phyloP scores from a whole-genome alignment of 2,113 vertebrate species.

The Grammomys dolichurus region DNA sequence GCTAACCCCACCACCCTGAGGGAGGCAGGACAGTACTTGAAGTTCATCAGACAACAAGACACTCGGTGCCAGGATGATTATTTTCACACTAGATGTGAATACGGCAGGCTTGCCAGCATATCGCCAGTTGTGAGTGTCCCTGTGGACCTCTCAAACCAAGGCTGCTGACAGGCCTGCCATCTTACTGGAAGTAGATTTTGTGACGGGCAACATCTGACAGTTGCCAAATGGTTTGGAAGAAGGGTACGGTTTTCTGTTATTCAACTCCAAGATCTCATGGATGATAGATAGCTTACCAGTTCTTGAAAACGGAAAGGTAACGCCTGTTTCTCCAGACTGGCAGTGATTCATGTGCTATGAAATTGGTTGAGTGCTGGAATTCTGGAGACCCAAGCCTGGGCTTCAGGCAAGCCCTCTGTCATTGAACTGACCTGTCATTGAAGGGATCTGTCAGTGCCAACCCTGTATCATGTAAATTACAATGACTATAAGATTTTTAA shows the following conservation, averaged over 20 bases:
- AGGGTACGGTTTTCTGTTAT: conserved; percentile 92
- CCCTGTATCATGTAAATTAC: not conserved
- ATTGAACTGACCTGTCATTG: not conserved
- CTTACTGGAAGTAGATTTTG: conserved; percentile 92
- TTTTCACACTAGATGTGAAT: conserved; percentile 95
- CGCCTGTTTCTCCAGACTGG: conserved; percentile 77
- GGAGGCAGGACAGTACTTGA: conserved; percentile 86
- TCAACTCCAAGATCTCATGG: conserved; percentile 83
- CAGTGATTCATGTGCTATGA: not conserved
- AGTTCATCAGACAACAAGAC: conserved; percentile 96
- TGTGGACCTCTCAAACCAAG: conserved; percentile 89
- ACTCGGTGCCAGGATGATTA: conserved; percentile 92
- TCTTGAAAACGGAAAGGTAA: conserved; percentile 81
- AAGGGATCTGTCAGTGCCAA: not conserved
- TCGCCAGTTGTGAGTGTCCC: conserved; percentile 93
- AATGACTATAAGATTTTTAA: conserved; percentile 20
- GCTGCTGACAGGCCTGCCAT: conserved; percentile 94
- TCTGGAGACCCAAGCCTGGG: not conserved
- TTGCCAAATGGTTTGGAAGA: conserved; percentile 95
- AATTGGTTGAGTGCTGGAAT: not conserved
- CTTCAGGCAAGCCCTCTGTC: not conserved
- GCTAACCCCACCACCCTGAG: conserved; percentile 93
- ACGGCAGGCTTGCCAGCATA: conserved; percentile 94
- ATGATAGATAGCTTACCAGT: not conserved
- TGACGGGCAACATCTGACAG: conserved; percentile 92